Evolutionary conservation across 2,113 vertebrate genomes (phyloP).

Genomic region (Archilochus colubris): DNA sequence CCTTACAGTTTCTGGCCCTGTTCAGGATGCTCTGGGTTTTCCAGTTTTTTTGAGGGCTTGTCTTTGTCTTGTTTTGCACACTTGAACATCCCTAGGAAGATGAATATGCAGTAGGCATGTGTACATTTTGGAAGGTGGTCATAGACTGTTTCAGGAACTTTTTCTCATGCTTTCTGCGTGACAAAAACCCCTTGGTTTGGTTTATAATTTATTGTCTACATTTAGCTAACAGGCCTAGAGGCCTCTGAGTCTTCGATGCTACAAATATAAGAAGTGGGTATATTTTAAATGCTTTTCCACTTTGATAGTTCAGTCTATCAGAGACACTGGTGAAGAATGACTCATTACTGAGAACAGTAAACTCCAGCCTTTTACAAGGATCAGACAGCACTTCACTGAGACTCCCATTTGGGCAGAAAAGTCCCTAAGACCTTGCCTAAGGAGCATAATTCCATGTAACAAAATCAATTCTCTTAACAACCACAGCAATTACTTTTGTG

Average conservation of each 20-base stretch:
- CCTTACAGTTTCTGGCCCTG: not conserved
- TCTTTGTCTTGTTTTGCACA: not conserved
- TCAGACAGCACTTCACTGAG: not conserved
- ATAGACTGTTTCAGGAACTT: not conserved
- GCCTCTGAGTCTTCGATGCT: not conserved
- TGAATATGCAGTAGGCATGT: rapidly evolving
- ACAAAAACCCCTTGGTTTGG: not conserved
- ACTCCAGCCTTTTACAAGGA: not conserved
- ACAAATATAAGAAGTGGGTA: not conserved
- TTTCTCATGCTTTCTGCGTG: not conserved
- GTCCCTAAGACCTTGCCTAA: not conserved
- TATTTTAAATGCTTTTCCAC: not conserved
- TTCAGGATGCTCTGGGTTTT: not conserved
- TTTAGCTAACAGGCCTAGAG: not conserved
- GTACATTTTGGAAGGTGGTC: not conserved
- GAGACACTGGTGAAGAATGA: not conserved
- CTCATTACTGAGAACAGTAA: not conserved
- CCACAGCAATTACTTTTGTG: not conserved
- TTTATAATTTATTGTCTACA: not conserved
- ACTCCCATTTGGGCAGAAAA: not conserved
- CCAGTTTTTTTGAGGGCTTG: not conserved
- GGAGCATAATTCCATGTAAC: not conserved
- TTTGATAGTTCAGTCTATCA: not conserved
- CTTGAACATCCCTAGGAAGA: not conserved
- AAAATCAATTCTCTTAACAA: not conserved